phyloP scores from a whole-genome alignment of 1,140 invertebrate species.

The Platyscapa corneri region DNA sequence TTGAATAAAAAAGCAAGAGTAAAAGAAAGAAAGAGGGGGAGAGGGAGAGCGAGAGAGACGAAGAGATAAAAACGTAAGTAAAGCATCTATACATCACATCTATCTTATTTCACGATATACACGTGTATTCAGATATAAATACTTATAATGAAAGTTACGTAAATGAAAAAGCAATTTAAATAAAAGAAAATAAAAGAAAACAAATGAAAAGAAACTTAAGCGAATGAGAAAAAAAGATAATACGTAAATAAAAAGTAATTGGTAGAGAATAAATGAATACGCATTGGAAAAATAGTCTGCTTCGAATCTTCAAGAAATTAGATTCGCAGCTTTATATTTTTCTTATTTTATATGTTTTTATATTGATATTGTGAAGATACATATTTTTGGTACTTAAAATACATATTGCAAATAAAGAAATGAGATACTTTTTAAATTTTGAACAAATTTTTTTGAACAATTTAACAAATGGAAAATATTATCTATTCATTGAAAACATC shows the following conservation, averaged over 20 bases:
- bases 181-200: slow-evolving; percentile 56
- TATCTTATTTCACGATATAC: neutral
- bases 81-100: too few species aligned
- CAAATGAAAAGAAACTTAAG: slow-evolving; percentile 41
- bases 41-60: slow-evolving; percentile 14
- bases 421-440: too few species aligned
- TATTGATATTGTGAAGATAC: neutral
- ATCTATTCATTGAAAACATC: too few species aligned
- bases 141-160: slow-evolving; percentile 56
- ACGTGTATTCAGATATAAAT: slow-evolving; percentile 2
- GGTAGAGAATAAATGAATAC: slow-evolving; percentile 44
- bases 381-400: too few species aligned
- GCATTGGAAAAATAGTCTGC: too few species aligned
- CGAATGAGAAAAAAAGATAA: slow-evolving; percentile 41
- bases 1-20: neutral
- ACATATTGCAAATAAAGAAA: too few species aligned
- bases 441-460: too few species aligned
- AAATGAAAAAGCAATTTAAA: slow-evolving; percentile 50
- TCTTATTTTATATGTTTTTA: neutral
- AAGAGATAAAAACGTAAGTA: neutral
- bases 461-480: too few species aligned
- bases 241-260: slow-evolving; percentile 34
- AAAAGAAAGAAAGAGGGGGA: slow-evolving; percentile 31
- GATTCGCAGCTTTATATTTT: too few species aligned
- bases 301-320: too few species aligned